These are phyloP conservation scores for Adoxophyes honmai DNA, from an alignment of 1,140 invertebrate species.

Conservation along the genomic window DNA sequence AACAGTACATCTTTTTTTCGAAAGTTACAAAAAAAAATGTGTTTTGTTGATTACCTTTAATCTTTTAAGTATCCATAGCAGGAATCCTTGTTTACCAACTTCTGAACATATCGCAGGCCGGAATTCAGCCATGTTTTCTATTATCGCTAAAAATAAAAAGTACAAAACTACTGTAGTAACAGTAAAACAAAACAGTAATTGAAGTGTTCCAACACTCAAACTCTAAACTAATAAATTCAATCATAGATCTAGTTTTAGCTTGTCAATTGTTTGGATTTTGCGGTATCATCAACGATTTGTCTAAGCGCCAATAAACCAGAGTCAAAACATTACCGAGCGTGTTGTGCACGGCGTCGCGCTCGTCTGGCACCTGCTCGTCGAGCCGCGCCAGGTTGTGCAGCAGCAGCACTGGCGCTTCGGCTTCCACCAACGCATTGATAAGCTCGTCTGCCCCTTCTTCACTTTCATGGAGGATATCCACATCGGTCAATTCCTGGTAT, in stretches of 20 bases:
- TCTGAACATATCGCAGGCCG: constrained; percentile 89
- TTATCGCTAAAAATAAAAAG: constrained; percentile 80
- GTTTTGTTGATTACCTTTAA: constrained; percentile 78
- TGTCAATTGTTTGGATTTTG: no score
- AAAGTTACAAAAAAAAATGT: no score
- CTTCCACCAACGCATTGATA: constrained; percentile 88
- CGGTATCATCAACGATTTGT: no score
- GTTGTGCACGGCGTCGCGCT: constrained; percentile 97
- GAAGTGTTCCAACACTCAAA: no score
- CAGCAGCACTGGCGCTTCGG: constrained; percentile 93
- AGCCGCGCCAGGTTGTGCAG: constrained; percentile 96
- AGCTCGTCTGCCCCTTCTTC: constrained; percentile 88
- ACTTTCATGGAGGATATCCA: constrained; percentile 96
- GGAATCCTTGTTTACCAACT: constrained; percentile 91
- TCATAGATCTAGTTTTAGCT: no score
- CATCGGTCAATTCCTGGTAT: constrained; percentile 96
- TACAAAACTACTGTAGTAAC: constrained; percentile 14
- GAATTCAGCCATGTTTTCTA: constrained; percentile 96
- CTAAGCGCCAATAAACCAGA: no score
- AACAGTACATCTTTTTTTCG: no score
- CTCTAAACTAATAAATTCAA: no score
- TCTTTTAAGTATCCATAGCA: constrained; percentile 95
- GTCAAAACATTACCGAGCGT: constrained; percentile 91
- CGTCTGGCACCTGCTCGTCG: constrained; percentile 96
- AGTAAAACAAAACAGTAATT: no score